Evolutionary conservation across 2,797 vertebrate genomes (phyloP).

Genomic region (Microctenopoma stevenorrisi): DNA sequence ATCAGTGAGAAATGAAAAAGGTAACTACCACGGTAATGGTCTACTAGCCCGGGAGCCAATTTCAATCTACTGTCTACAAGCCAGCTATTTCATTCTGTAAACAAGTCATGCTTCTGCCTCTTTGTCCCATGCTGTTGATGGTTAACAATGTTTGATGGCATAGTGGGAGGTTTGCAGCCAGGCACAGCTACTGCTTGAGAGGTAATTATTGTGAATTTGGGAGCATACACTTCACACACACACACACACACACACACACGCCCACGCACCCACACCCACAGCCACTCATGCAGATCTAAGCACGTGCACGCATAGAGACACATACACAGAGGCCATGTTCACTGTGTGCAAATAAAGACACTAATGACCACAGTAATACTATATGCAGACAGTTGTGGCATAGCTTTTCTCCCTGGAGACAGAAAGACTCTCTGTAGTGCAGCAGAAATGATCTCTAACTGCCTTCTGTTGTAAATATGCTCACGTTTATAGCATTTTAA

Average conservation of each 20-base stretch:
- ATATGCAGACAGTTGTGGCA: conserved; percentile 41
- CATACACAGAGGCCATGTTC: conserved; percentile 37
- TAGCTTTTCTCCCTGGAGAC: conserved; percentile 61
- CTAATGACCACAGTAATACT: conserved; percentile 41
- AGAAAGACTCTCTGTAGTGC: conserved; percentile 49
- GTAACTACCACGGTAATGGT: conserved; percentile 43
- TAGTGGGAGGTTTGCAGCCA: conserved; percentile 47
- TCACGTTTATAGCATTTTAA: conserved; percentile 70
- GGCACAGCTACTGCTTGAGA: conserved; percentile 18
- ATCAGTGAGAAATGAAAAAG: conserved; percentile 56
- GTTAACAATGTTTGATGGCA: conserved; percentile 50
- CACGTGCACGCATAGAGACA: conserved; percentile 14
- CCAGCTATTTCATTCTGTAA: conserved; percentile 57
- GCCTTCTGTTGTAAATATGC: conserved; percentile 66
- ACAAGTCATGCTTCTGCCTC: conserved; percentile 57
- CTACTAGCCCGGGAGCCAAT: conserved; percentile 54
- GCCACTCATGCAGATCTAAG: conserved; percentile 30
- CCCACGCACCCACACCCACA: background rate
- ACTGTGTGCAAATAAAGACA: conserved; percentile 46
- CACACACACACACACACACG: conserved; percentile 1
- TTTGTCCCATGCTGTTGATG: conserved; percentile 49
- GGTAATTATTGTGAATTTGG: conserved; percentile 52
- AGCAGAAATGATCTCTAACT: conserved; percentile 67
- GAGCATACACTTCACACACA: conserved; percentile 47
- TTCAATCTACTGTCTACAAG: conserved; percentile 50